Evolutionary conservation across 2,888 invertebrate species (phyloP).

Genomic region (Argyresthia albistria): DNA sequence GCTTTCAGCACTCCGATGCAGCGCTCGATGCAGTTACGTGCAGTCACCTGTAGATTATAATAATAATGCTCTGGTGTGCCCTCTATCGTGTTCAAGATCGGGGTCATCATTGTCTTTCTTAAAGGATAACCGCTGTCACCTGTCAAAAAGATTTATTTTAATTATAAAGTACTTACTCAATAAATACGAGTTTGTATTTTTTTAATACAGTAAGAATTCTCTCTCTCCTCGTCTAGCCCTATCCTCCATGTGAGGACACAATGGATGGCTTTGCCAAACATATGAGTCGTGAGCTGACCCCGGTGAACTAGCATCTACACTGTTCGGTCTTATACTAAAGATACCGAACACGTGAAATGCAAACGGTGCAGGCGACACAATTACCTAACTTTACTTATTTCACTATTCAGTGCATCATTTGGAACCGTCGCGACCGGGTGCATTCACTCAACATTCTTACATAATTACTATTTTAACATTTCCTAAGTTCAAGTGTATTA

Average conservation of each 20-base stretch:
- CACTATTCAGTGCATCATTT: no score
- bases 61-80: conserved; percentile 1
- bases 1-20: conserved; percentile 3
- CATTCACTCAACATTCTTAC: no score
- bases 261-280: neutral
- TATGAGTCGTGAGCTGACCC: neutral
- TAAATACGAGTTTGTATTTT: neutral
- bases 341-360: no score
- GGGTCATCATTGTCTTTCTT: conserved; percentile 1
- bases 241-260: neutral
- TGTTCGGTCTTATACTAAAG: no score
- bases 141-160: neutral
- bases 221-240: neutral
- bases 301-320: neutral
- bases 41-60: neutral
- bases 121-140: conserved; percentile 4
- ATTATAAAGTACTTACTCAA: neutral
- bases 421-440: no score
- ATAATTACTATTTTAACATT: no score
- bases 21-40: neutral
- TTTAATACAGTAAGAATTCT: neutral
- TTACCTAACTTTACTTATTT: no score
- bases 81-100: neutral
- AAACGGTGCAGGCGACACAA: no score
- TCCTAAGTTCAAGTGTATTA: no score